Evolutionary conservation across 1,140 invertebrate genomes (phyloP).

Genomic region (Drosophila parvula): DNA sequence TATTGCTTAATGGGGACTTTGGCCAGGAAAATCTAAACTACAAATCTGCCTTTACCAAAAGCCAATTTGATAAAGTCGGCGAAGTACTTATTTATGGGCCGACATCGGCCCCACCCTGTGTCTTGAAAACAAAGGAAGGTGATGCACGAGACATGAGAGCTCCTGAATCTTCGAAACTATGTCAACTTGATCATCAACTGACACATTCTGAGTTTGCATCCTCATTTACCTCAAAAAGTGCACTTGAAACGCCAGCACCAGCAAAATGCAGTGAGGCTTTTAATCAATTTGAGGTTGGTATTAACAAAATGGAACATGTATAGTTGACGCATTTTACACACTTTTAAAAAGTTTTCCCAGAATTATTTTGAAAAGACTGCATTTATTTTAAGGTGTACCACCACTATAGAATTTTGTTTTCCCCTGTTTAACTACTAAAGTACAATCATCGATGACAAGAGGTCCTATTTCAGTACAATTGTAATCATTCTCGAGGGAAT

Average conservation of each 20-base stretch:
- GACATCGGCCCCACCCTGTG: conserved; percentile 53
- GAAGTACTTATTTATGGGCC: conserved; percentile 46
- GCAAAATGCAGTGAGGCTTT: conserved; percentile 15
- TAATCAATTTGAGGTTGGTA: conserved; percentile 63
- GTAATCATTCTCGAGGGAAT: too few species aligned
- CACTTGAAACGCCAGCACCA: conserved; percentile 48
- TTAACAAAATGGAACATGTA: background rate
- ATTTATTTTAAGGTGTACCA: background rate
- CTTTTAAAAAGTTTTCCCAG: background rate
- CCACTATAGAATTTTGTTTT: too few species aligned
- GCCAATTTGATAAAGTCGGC: background rate
- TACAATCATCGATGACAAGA: too few species aligned
- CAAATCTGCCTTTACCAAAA: conserved; percentile 62
- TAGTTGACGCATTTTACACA: background rate
- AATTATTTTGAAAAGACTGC: background rate
- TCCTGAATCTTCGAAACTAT: conserved; percentile 65
- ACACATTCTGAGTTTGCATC: conserved; percentile 55
- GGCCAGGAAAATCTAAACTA: conserved; percentile 65
- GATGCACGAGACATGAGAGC: conserved; percentile 55
- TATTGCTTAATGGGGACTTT: conserved; percentile 3
- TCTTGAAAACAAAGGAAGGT: background rate
- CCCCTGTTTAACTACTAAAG: too few species aligned
- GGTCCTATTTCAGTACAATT: too few species aligned
- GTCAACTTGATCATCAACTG: conserved; percentile 65
- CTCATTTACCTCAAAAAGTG: conserved; percentile 41